Evolutionary conservation across 2,113 vertebrate genomes (phyloP), one percentile per base, ranked within the genome.

Genomic region (Tachysurus fulvidraco): DNA sequence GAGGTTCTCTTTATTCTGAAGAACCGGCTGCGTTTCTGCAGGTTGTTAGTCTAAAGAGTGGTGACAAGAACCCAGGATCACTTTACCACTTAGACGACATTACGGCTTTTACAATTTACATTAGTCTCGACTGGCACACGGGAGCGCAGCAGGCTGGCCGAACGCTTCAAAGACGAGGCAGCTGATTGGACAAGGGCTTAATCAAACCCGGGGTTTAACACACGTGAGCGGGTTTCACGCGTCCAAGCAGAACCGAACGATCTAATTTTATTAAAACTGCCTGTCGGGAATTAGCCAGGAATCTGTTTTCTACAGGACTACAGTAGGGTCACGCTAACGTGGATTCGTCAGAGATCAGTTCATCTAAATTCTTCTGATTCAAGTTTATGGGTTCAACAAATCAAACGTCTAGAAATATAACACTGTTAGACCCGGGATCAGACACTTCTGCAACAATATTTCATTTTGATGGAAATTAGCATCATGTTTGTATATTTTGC

Each of bases 41-140:
- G 82, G 88, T 86, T 91, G 73, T 23, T 94, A 94, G 94, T 93
- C 87, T 95, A 93, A 95, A 91, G 92, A 93, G 88, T 93, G 91
- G 92, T 93, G 94, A 95, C 93, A 94, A 88, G 91, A 92, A 91
- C 93, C 91, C 91, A 64, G 91, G 94, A 94, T 94, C 94, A 88
- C 92, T 95, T 95, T 94, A 94, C 93, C 92, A 84, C 92, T 94
- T 92, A 91, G 92, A 88, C 90, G 65, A 86, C 89, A 88, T 90
- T 92, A 92, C 92, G 91, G 92, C 92, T 92, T 84, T 91, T 74
- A 85, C 91, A 92, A 92, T 94, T 94, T 92, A 92, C 93, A 91
- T 94, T 92, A 90, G 88, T 88, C 90, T 92, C 88, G 83, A 88
- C 91, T 89, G 91, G 92, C 91, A 89, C 82, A 91, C 87, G 17